Evolutionary conservation across 1,140 invertebrate genomes (phyloP).

Genomic region (Cherax quadricarinatus): DNA sequence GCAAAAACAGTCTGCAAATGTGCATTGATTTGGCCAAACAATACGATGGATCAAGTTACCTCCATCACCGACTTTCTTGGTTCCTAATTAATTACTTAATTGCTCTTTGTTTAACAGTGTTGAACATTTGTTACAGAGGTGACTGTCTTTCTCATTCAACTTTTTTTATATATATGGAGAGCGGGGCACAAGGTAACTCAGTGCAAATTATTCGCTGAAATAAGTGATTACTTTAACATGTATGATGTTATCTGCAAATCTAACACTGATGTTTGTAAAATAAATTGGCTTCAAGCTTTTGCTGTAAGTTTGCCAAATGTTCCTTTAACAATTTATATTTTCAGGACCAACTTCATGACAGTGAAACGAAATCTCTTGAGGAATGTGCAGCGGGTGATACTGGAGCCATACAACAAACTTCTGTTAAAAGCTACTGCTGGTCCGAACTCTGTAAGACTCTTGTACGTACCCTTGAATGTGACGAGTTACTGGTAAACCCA

Average conservation of each 20-base stretch:
- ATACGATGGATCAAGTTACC: constrained; percentile 49
- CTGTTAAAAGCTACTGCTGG: too few species aligned
- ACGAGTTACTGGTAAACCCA: constrained; percentile 13
- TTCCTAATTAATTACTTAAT: constrained; percentile 27
- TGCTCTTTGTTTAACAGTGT: constrained; percentile 9
- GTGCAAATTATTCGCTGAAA: constrained; percentile 9
- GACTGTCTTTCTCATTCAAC: constrained; percentile 36
- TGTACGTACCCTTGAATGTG: background rate
- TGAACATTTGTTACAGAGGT: constrained; percentile 23
- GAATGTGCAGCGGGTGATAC: background rate
- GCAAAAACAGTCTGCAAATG: constrained; percentile 2
- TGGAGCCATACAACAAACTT: too few species aligned
- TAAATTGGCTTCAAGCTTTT: background rate
- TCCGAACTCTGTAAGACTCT: too few species aligned
- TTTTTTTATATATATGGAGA: background rate
- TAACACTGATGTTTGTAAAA: constrained; percentile 2
- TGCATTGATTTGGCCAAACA: constrained; percentile 30
- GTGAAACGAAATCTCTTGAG: constrained; percentile 25
- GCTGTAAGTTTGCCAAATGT: constrained; percentile 43
- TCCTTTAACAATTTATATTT: constrained; percentile 31
- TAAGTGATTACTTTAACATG: constrained; percentile 1
- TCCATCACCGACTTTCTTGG: constrained; percentile 15
- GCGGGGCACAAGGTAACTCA: constrained; percentile 4
- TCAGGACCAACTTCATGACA: constrained; percentile 19
- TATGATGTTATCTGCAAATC: constrained; percentile 26